Base-by-base conservation (phyloP, 2,113 vertebrate genomes). In the Cervus canadensis region DNA sequence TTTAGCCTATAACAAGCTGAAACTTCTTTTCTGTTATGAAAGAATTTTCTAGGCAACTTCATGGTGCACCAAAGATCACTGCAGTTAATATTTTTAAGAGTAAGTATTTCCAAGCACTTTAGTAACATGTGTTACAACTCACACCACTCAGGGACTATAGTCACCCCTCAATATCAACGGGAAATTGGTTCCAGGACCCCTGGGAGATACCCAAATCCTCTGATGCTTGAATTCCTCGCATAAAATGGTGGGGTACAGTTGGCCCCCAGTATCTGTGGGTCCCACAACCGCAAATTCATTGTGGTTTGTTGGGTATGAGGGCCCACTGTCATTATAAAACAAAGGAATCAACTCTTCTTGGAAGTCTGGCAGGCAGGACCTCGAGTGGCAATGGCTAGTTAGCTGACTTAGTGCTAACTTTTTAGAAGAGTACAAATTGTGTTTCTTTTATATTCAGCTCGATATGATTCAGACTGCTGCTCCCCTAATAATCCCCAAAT, bases 31-130 rank as follows among this genome's bases (percentile, higher is more conserved):
- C 81, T 57, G 36, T 50, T 94, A 90, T 89, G 86, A 97, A 89
- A 94, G 25, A 82, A 96, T 94, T 89, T 81, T 82, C 84, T 98
- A 92, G 95, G 95, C 36, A 96, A 93, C 83, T 94, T 74, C 9
- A 1, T 19, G 48, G 13, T 81, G 3, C 30, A 50, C 25, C 26
- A 85, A 88, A 94, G 81, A 64, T 90, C 76, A 92, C n/a, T 52
- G 54, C 21, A 60, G 52, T 57, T 97, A 74, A 93, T 92, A 25
- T 67, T 88, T 84, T 74, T 33, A 62, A 84, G 86, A 92, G 78
- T 52, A 54, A 85, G 19, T 54, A 94, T 96, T 94, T 94, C 82
- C 60, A 91, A 67, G 54, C 26, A 71, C 40, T 96, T 88, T 76
- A 33, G 89, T 56, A 45, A 6, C 45, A 62, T 13, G 45, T 59